phyloP scores from a whole-genome alignment of 2,888 invertebrate genomes.

The Drosophila testacea region DNA sequence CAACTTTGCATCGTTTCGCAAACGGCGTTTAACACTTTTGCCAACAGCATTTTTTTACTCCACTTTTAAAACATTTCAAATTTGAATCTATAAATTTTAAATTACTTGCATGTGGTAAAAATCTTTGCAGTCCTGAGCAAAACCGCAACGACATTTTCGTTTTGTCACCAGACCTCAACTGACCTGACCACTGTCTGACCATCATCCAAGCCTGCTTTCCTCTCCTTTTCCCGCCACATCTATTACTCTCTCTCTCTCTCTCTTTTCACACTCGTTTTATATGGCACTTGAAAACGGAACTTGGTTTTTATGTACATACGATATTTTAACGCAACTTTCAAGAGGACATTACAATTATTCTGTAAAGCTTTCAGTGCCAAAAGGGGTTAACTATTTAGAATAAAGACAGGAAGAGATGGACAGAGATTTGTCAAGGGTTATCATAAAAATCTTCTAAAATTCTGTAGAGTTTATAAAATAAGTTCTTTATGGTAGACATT shows the following conservation, averaged over 20 bases:
- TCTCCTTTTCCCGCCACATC: not conserved
- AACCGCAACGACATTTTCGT: conserved; percentile 52
- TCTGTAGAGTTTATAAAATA: not conserved
- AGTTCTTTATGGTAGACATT: not conserved
- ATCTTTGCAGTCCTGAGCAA: conserved; percentile 46
- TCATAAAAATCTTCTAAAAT: not conserved
- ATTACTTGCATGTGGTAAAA: conserved; percentile 59
- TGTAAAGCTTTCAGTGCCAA: conserved; percentile 24
- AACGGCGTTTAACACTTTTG: conserved; percentile 41
- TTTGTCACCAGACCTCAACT: conserved; percentile 50
- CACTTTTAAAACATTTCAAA: conserved; percentile 50
- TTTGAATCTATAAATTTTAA: conserved; percentile 63
- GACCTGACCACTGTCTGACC: conserved; percentile 48
- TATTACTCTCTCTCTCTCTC: conserved; percentile 1
- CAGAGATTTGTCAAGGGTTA: not conserved
- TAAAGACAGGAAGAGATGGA: conserved; percentile 1
- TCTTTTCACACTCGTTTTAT: conserved; percentile 17
- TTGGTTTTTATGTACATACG: conserved; percentile 25
- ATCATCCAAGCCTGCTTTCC: conserved; percentile 16
- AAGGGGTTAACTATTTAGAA: conserved; percentile 25
- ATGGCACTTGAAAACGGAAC: conserved; percentile 33
- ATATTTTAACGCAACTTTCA: conserved; percentile 30
- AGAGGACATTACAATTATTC: conserved; percentile 25
- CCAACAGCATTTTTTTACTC: conserved; percentile 14
- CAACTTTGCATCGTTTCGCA: conserved; percentile 49